Percentiles rank a stretch among this genome's conserved stretches.
phyloP scores from a whole-genome alignment of 1,140 invertebrate species.

The Ceratina japonica region DNA sequence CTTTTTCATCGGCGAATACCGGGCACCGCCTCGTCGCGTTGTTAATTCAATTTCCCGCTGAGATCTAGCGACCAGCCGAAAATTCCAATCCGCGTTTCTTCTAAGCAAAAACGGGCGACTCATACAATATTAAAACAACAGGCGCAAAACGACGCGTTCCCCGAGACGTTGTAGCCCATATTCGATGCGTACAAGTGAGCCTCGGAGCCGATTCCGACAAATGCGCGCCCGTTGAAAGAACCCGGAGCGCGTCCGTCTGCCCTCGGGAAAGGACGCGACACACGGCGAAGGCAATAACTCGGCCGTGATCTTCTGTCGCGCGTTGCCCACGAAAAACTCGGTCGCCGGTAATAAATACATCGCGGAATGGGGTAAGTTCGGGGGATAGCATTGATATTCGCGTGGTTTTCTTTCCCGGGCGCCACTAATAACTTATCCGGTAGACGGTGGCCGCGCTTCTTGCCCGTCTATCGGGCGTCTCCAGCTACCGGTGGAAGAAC shows the following conservation, averaged over 20 bases:
- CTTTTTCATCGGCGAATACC: background rate
- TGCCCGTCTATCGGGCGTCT: conserved; percentile 63
- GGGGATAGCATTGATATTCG: conserved; percentile 60
- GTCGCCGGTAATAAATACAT: conserved; percentile 71
- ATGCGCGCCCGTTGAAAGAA: conserved; percentile 13
- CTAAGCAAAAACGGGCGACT: conserved; percentile 21
- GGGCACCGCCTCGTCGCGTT: background rate
- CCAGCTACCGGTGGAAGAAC: conserved; percentile 15
- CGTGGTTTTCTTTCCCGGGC: conserved; percentile 62
- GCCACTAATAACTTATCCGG: conserved; percentile 74
- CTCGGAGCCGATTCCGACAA: background rate
- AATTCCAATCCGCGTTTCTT: conserved; percentile 5
- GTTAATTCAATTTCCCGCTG: conserved; percentile 29
- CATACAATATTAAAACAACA: conserved; percentile 43
- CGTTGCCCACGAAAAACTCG: conserved; percentile 44
- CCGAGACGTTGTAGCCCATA: conserved; percentile 27
- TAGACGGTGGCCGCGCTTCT: conserved; percentile 63
- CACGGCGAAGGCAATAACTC: conserved; percentile 35
- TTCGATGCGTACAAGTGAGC: conserved; percentile 10
- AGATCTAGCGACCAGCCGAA: conserved; percentile 3
- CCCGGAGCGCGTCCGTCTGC: background rate
- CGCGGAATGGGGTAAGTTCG: conserved; percentile 52
- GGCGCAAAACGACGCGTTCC: conserved; percentile 35
- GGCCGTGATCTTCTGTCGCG: conserved; percentile 36
- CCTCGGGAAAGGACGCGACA: conserved; percentile 7